These are phyloP conservation scores for Copidosoma floridanum DNA, from an alignment of 1,140 invertebrate genomes.

Conservation along the genomic window DNA sequence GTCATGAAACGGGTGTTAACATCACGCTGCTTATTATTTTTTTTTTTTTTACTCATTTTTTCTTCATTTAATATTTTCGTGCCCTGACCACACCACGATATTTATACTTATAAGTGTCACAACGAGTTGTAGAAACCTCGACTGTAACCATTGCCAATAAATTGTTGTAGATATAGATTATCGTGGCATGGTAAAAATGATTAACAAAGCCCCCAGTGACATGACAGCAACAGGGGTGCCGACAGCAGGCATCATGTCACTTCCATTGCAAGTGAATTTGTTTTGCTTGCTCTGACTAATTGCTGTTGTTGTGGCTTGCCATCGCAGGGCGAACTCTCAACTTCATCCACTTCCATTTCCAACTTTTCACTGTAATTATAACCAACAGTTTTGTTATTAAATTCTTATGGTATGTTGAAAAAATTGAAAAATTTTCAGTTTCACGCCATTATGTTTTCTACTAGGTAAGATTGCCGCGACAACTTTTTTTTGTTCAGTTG, in stretches of 20 bases:
- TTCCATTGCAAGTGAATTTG: constrained; percentile 55
- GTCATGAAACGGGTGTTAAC: constrained; percentile 22
- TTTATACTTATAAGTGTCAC: constrained; percentile 33
- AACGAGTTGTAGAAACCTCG: constrained; percentile 40
- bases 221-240: constrained; percentile 52
- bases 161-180: constrained; percentile 37
- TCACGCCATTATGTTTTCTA: not conserved
- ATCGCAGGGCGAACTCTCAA: constrained; percentile 48
- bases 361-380: constrained; percentile 49
- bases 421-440: not conserved
- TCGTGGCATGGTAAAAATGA: constrained; percentile 50
- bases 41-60: no score
- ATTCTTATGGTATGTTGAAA: no score
- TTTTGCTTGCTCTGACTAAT: constrained; percentile 51
- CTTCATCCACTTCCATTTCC: constrained; percentile 51
- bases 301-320: constrained; percentile 49
- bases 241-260: constrained; percentile 57
- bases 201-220: constrained; percentile 55
- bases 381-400: not conserved
- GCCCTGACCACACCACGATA: constrained; percentile 39
- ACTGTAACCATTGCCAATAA: constrained; percentile 39
- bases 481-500: no score
- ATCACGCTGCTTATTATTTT: constrained; percentile 26
- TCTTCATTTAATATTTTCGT: no score
- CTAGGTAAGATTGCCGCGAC: no score